Conservation (phyloP, 2,797 vertebrate species). For the Hyperoplus lanceolatus region DNA sequence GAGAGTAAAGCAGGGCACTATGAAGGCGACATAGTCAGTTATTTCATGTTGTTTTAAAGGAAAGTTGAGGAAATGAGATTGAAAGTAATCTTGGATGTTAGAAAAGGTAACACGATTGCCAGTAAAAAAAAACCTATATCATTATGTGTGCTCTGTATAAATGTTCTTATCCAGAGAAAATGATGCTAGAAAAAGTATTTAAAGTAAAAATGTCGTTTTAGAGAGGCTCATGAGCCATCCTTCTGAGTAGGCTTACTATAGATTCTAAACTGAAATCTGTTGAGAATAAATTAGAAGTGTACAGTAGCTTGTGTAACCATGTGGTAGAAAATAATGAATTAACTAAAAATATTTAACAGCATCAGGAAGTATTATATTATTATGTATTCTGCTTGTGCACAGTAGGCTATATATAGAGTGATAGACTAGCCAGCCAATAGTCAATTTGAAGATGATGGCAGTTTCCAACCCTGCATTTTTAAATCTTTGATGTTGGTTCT, state of each 20-base stretch:
- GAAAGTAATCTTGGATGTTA: not conserved
- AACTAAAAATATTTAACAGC: too few relatives aligned
- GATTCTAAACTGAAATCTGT: not conserved
- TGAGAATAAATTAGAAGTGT: not conserved
- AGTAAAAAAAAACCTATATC: not conserved
- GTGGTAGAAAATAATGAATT: too few relatives aligned
- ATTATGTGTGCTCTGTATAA: not conserved
- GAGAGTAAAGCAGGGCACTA: constrained; percentile 8
- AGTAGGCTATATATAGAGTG: too few relatives aligned
- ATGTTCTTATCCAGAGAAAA: not conserved
- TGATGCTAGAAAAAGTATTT: not conserved
- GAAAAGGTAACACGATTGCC: not conserved
- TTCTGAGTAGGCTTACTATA: not conserved
- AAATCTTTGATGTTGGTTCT: not conserved
- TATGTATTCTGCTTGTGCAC: too few relatives aligned
- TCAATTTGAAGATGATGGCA: not conserved
- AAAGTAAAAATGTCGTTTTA: not conserved
- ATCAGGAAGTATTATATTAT: too few relatives aligned
- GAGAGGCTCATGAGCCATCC: not conserved
- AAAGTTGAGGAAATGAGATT: not conserved
- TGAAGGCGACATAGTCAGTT: too few relatives aligned
- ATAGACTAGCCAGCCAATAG: not conserved
- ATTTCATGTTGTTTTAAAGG: not conserved
- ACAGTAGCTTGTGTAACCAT: too few relatives aligned
- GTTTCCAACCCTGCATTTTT: not conserved